Evolutionary conservation across 2,113 vertebrate genomes (phyloP).

Genomic region (Channa argus): DNA sequence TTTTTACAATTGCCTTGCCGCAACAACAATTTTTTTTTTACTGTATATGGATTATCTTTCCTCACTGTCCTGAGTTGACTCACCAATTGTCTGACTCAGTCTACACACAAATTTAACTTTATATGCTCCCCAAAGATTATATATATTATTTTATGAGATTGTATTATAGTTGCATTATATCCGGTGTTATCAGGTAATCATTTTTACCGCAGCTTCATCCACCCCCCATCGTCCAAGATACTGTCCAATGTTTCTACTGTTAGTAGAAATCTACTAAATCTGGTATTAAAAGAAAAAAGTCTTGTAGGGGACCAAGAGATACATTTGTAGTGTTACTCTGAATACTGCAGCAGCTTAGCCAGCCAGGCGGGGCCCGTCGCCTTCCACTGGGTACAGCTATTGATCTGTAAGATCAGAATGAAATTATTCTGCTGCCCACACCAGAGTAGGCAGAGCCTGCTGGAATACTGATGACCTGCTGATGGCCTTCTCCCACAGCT

Average conservation of each 20-base stretch:
- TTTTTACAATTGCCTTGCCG: neutral
- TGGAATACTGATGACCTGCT: constrained; percentile 78
- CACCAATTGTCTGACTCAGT: constrained; percentile 48
- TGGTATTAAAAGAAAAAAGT: constrained; percentile 2
- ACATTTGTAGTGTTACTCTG: constrained; percentile 15
- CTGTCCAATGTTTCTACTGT: neutral
- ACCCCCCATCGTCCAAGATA: neutral
- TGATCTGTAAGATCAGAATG: constrained; percentile 75
- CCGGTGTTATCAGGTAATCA: neutral
- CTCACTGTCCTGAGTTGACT: constrained; percentile 41
- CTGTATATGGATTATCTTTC: constrained; percentile 33
- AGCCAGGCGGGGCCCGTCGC: constrained; percentile 52
- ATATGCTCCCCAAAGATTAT: neutral
- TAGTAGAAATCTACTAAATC: no score
- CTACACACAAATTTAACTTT: constrained; percentile 11
- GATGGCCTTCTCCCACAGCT: constrained; percentile 69
- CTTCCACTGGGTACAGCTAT: constrained; percentile 63
- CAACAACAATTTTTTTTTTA: no score
- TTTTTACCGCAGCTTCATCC: neutral
- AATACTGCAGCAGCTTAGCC: constrained; percentile 40
- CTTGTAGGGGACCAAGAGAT: constrained; percentile 5
- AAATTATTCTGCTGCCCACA: constrained; percentile 79
- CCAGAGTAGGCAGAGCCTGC: constrained; percentile 65
- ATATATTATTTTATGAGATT: constrained; percentile 6
- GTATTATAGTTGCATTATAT: neutral